Evolutionary conservation across 2,797 vertebrate genomes (phyloP), one percentile per base, ranked within the genome.

Genomic region (Argyrosomus regius): DNA sequence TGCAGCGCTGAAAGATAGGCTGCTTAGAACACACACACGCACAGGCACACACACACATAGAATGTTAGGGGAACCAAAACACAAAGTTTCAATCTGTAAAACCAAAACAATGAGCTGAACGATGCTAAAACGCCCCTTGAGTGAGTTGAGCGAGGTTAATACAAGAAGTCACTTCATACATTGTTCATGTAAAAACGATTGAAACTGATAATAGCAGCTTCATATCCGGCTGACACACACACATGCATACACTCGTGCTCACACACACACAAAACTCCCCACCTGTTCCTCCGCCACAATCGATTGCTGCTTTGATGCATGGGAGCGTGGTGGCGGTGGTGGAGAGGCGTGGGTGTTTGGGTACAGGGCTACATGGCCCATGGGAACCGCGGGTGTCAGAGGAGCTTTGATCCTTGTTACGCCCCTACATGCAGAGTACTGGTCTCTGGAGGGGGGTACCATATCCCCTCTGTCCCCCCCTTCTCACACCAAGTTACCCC

Each of bases 351-450:
- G 41, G 59, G 72, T 5, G 7, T 61, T 78, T 26, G 41, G 73
- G 69, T 67, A 67, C 58, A 35, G 76, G 48, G 76, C 69, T 86
- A 93, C 91, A 92, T 0, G 49, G 72, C 92, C 90, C 90, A 17
- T 50, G 83, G 91, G 91, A 90, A 62, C 58, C 28, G 43, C 9
- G 80, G 82, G 88, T 91, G 90, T 92, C 84, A 84, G 79, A 61
- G 54, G 26, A 53, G 65, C 92, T 94, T 94, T 93, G 92, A 93
- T 94, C 90, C 79, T 69, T 0, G 48, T 84, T 84, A 79, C 82
- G 13, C 65, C 79, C 54, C 71, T 73, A 84, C 86, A 91, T 83
- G 87, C 78, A 84, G 72, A 80, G 79, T 41, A 60, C 35, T 11
- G 64, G 73, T 86, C 87, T 85, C 77, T 72, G 16, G 79, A 83